phyloP scores from a whole-genome alignment of 2,888 invertebrate species.

The Monochamus alternatus region DNA sequence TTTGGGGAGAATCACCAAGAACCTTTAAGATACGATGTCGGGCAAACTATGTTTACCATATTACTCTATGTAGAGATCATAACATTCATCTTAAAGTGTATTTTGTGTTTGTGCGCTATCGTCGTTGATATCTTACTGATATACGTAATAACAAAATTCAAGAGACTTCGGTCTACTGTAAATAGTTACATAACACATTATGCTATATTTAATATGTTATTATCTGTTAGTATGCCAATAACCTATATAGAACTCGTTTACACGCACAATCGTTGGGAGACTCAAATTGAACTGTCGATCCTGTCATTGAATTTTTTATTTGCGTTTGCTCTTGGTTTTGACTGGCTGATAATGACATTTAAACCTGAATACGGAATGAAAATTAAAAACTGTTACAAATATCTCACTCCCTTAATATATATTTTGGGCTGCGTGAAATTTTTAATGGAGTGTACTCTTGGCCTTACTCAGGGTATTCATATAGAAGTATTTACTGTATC shows the following conservation, averaged over 20 bases:
- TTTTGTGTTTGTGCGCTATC: not conserved
- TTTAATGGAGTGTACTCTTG: conserved; percentile 11
- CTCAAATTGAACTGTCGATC: conserved; percentile 44
- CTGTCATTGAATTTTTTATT: conserved; percentile 35
- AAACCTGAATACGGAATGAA: conserved; percentile 15
- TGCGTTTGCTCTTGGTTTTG: conserved; percentile 38
- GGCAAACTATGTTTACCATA: too few species aligned
- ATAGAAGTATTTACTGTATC: not conserved
- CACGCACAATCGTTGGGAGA: conserved; percentile 36
- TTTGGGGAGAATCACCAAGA: not conserved
- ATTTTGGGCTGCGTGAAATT: conserved; percentile 11
- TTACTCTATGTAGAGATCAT: too few species aligned
- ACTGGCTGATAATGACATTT: conserved; percentile 38
- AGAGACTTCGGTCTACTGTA: conserved; percentile 19
- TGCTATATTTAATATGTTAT: conserved; percentile 19
- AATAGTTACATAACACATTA: conserved; percentile 35
- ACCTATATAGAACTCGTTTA: conserved; percentile 9
- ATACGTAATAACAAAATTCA: conserved; percentile 11
- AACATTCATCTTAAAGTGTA: not conserved
- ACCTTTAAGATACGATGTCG: too few species aligned
- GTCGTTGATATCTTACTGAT: not conserved
- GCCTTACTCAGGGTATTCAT: not conserved
- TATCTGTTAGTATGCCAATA: not conserved
- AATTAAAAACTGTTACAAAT: conserved; percentile 20
- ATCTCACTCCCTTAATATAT: conserved; percentile 35